A percentile compares a stretch with the other conserved stretches of the same genome.
phyloP scores from a whole-genome alignment of 2,113 vertebrate genomes.

The Bombycilla garrulus region DNA sequence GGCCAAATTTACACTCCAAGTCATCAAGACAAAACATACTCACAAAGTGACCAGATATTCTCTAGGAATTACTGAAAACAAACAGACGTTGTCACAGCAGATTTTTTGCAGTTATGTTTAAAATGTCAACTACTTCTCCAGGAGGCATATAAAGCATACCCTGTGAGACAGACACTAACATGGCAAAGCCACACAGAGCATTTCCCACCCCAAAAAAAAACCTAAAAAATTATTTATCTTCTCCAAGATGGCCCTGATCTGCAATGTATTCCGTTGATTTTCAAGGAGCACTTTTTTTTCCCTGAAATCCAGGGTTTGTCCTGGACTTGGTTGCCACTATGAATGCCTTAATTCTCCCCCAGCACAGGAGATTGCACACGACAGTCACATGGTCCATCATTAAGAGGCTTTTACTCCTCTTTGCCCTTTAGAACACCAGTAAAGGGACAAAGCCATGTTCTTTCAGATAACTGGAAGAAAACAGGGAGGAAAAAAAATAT shows the following conservation, averaged over 20 bases:
- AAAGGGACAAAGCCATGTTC: not conserved
- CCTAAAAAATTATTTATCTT: not conserved
- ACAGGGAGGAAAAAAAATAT: not conserved
- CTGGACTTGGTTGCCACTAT: not conserved
- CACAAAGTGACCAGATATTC: not conserved
- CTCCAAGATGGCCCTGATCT: not conserved
- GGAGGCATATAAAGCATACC: not conserved
- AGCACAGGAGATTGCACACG: not conserved
- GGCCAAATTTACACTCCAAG: not conserved
- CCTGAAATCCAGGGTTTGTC: not conserved
- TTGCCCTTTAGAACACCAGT: conserved; percentile 27
- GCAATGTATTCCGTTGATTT: rapidly evolving
- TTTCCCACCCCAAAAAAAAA: rapidly evolving
- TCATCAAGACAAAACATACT: not conserved
- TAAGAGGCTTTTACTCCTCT: conserved; percentile 35
- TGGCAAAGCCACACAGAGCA: not conserved
- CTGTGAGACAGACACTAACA: not conserved
- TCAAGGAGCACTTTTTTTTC: not conserved
- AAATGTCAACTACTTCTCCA: not conserved
- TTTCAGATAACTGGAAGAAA: not conserved
- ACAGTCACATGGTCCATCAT: not conserved
- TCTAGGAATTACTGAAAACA: not conserved
- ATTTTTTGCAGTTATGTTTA: not conserved
- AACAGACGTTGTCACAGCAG: rapidly evolving
- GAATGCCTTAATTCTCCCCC: not conserved